Evolutionary conservation across 2,797 vertebrate species (phyloP).

Genomic region (Pangasius sanitwongsei): DNA sequence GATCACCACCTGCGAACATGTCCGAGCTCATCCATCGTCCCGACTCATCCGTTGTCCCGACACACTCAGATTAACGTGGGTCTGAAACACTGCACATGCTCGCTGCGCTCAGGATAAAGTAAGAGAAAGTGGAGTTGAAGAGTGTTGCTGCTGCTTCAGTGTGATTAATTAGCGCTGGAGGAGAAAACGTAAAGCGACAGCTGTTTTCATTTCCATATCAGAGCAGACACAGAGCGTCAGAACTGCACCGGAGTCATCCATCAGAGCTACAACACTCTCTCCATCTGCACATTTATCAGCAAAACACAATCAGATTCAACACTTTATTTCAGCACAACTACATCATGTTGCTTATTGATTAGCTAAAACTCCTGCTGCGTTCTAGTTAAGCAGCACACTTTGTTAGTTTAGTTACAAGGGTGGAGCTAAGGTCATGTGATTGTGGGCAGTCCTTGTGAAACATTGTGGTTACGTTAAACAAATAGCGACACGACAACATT

Average conservation of each 20-base stretch:
- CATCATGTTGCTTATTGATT: not conserved
- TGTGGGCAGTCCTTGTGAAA: not conserved
- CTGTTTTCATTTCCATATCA: conserved; percentile 59
- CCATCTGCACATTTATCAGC: conserved; percentile 30
- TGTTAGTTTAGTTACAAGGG: not conserved
- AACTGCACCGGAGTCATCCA: conserved; percentile 32
- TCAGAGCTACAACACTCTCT: conserved; percentile 14
- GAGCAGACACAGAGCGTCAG: conserved; percentile 24
- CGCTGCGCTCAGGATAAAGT: conserved; percentile 72
- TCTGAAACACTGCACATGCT: conserved; percentile 73
- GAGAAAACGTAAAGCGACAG: conserved; percentile 58
- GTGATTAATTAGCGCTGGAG: conserved; percentile 53
- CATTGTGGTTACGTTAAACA: not conserved
- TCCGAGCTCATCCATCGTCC: conserved; percentile 71
- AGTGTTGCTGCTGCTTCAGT: conserved; percentile 34
- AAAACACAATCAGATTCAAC: not conserved
- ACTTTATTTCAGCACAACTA: not conserved
- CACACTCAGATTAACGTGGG: conserved; percentile 68
- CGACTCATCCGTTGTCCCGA: conserved; percentile 52
- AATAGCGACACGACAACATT: not conserved
- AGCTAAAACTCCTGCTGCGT: not conserved
- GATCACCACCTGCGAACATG: conserved; percentile 72
- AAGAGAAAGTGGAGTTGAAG: conserved; percentile 56
- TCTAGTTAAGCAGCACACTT: not conserved
- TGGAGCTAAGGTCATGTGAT: not conserved